Base-by-base conservation (phyloP, 1,140 invertebrate genomes). In the Pygmarrhopalites habei region DNA sequence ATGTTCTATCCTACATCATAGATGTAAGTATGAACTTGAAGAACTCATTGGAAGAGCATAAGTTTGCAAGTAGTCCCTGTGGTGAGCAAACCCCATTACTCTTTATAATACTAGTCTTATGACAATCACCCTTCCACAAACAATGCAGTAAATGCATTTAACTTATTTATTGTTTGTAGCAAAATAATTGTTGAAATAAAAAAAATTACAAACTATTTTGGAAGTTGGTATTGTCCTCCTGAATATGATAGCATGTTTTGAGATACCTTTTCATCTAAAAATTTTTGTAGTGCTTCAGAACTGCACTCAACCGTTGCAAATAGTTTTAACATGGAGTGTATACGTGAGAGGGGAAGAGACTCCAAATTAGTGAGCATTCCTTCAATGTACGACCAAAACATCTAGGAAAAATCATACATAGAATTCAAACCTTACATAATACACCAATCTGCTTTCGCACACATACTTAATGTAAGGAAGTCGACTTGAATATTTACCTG, bases 321-420 rank as follows among this genome's bases (percentile, higher is more conserved):
- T 86, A 98, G 92, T 74, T 93, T 92, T 25, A 98, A 78, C 92
- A 98, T 96, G 71, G 92, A 89, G 77, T 96, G 92, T 72, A 98
- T 97, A 56, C 95, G 79, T 69, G 97, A 93, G 44, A 97, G 77
- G 1, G 93, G 87, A 73, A 98, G 80, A 1, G 89, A 90, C 69
- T 96, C 92, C 58, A 98, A 79, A 80, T 97, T 98, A 0, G 92
- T 94, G 28, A 98, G 77, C 92, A 98, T 96, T 10, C 92, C 93
- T 39, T 94, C 87, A 72, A 96, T 95, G 72, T 97, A 97, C 0
- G 91, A 92, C 93, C 93, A 97, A 72, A 93, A 93, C 12, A 92
- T 89, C 78, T 83, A 67, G 1, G 73, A 71, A 29, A 32, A 59
- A 51, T 23, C 19, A n/a, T n/a, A n/a, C n/a, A n/a, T n/a, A n/a